Conservation (phyloP, 2,113 vertebrate species). For the Murina feae region DNA sequence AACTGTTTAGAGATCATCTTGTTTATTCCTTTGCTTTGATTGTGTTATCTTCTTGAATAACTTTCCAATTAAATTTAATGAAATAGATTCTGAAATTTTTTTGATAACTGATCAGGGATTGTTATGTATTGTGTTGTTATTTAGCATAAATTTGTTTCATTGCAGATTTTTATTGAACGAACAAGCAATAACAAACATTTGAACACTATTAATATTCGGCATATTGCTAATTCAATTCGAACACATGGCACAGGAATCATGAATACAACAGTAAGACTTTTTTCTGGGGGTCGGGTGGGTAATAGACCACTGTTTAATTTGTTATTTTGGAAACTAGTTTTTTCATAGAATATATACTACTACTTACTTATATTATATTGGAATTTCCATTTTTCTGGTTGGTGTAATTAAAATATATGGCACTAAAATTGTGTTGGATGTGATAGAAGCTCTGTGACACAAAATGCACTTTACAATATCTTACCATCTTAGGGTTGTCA, state of each 20-base stretch:
- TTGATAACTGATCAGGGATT: neutral
- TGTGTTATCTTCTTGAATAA: neutral
- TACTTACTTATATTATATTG: neutral
- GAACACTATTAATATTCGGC: slow-evolving; percentile 99
- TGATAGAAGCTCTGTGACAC: neutral
- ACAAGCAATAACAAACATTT: slow-evolving; percentile 99
- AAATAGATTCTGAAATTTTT: slow-evolving; percentile 15
- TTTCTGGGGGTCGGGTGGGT: neutral
- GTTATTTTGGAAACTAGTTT: slow-evolving; percentile 15
- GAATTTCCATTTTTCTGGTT: slow-evolving; percentile 14
- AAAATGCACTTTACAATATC: neutral
- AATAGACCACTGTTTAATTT: neutral
- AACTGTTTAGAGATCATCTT: slow-evolving; percentile 3
- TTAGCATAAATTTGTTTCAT: slow-evolving; percentile 38
- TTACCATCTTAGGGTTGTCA: neutral
- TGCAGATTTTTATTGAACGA: slow-evolving; percentile 97
- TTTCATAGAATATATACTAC: neutral
- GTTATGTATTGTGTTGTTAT: neutral
- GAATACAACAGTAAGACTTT: slow-evolving; percentile 95
- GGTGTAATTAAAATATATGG: neutral
- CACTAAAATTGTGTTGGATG: neutral
- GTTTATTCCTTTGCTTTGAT: neutral
- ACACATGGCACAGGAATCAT: slow-evolving; percentile 99
- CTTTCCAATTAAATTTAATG: slow-evolving; percentile 22
- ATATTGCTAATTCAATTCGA: slow-evolving; percentile 97